Evolutionary conservation across 2,888 invertebrate species (phyloP), one percentile per base, ranked within the genome.

Genomic region (Drosophila meridiana): DNA sequence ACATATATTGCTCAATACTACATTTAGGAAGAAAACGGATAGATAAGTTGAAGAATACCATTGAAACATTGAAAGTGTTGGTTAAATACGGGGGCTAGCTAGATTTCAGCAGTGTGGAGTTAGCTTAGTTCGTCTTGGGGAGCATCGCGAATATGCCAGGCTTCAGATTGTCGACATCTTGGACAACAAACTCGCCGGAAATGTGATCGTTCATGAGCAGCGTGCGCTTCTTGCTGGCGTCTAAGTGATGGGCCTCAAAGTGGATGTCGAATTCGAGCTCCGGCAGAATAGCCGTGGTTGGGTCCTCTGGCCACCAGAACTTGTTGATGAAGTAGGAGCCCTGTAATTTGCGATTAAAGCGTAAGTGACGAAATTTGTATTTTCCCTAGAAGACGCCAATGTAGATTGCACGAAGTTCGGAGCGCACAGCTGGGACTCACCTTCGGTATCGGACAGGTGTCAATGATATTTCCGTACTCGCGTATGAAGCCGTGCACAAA

Each of bases 251-350:
- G 7, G 83, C 88, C 28, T 82, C 69, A 45, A 89, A 74, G 13
- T 72, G 69, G 2, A 92, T 67, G 0, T 89, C 87, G 34, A 91
- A 91, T 32, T 92, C 91, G 4, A 91, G 42, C 26, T 92, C 92
- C 0, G 92, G 92, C 14, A 92, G 65, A 1, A 80, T 86, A 6
- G 90, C 80, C 7, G 88, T 80, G 0, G 92, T 73, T 13, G 92
- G 77, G 61, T 93, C 93, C 71, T 92, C 93, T 7, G 92, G 92
- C 80, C 91, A 82, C 92, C 93, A 92, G 69, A 92, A 76, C 55
- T 89, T 91, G 56, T 91, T 90, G 57, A 92, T 70, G 26, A 62
- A 87, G 68, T 92, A 93, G 36, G 86, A 59, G 9, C 92, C 93
- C 92, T 92, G 85, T 43, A 91, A 92, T 63, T 74, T 77, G 36